These are phyloP conservation scores for Upupa epops DNA, from an alignment of 2,113 vertebrate genomes.

Conservation along the genomic window DNA sequence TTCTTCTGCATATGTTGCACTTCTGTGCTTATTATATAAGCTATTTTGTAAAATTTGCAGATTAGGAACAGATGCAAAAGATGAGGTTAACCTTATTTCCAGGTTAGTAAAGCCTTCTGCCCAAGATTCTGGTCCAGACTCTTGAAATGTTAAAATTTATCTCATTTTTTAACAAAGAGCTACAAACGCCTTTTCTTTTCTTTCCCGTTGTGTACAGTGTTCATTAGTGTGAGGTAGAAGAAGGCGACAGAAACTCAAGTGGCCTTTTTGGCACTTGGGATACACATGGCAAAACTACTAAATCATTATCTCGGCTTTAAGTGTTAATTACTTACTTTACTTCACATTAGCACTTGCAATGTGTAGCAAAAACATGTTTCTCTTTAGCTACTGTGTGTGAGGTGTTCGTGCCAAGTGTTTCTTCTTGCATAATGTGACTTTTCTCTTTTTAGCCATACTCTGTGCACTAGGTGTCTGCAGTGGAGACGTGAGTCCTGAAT, in stretches of 20 bases:
- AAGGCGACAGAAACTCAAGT: background rate
- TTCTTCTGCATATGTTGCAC: background rate
- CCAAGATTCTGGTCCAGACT: background rate
- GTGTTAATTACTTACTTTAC: conserved; percentile 19
- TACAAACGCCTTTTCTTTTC: background rate
- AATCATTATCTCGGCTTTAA: background rate
- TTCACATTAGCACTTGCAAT: background rate
- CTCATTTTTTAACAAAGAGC: background rate
- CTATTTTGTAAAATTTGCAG: background rate
- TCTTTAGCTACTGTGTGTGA: background rate
- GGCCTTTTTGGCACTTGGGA: background rate
- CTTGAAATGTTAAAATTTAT: background rate
- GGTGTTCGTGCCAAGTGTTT: background rate
- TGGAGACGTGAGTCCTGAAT: background rate
- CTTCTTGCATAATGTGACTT: background rate
- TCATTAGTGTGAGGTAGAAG: background rate
- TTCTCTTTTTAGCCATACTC: background rate
- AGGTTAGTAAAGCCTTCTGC: background rate
- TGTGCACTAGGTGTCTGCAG: background rate
- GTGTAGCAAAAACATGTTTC: background rate
- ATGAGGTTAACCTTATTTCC: background rate
- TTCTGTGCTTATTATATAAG: background rate
- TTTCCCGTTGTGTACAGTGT: background rate
- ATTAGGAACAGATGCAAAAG: background rate
- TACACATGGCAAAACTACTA: background rate